Evolutionary conservation across 2,888 invertebrate genomes (phyloP).

Genomic region (Eilema griseolum): DNA sequence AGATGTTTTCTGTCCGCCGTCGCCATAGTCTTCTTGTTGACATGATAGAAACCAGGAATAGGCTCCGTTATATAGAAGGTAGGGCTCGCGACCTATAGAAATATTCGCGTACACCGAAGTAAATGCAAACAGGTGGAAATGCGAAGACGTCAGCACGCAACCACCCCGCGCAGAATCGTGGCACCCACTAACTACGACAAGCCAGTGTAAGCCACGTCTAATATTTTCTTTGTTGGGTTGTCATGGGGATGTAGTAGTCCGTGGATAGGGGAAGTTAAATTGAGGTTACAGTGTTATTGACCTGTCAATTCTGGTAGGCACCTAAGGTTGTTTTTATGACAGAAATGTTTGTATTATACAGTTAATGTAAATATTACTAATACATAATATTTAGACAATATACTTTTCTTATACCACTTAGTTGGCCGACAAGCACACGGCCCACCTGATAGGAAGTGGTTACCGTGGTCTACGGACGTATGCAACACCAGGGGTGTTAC

Average conservation of each 20-base stretch:
- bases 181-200: not conserved
- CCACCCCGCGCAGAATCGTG: not conserved
- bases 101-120: not conserved
- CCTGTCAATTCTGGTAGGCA: not conserved
- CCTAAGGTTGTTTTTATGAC: no score
- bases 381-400: no score
- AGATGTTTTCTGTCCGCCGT: not conserved
- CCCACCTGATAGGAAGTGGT: no score
- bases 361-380: no score
- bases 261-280: not conserved
- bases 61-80: not conserved
- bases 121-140: not conserved
- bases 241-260: conserved; percentile 1
- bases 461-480: no score
- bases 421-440: no score
- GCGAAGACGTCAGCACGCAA: not conserved
- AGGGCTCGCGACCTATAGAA: not conserved
- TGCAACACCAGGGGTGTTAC: no score
- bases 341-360: no score
- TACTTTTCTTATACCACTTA: no score
- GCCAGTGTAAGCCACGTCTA: not conserved
- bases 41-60: not conserved
- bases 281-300: conserved; percentile 15
- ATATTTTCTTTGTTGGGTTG: conserved; percentile 1
- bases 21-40: conserved; percentile 11